These are phyloP conservation scores for Denticeps clupeoides DNA, from an alignment of 2,797 vertebrate genomes.

Conservation along the genomic window DNA sequence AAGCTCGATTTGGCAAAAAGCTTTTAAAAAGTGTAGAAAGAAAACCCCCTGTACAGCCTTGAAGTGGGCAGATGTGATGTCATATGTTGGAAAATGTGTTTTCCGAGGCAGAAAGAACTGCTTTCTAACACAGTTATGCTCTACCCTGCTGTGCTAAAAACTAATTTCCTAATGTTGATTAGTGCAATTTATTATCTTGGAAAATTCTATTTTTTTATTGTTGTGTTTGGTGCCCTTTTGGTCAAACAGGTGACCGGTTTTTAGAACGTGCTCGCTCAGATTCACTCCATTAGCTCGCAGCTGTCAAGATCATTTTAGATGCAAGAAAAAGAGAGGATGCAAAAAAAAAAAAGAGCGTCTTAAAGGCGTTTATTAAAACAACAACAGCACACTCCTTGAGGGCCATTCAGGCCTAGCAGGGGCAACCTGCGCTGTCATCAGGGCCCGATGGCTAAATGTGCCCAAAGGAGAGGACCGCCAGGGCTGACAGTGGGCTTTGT, in stretches of 20 bases:
- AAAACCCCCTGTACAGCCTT: neutral
- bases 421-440: slow-evolving; percentile 28
- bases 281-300: slow-evolving; percentile 28
- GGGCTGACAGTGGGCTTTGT: slow-evolving; percentile 77
- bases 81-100: neutral
- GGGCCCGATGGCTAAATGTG: slow-evolving; percentile 35
- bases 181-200: too few relatives aligned
- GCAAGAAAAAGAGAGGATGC: slow-evolving; percentile 4
- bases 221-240: neutral
- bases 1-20: neutral
- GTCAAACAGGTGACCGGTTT: neutral
- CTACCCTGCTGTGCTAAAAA: slow-evolving; percentile 22
- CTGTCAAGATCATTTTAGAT: slow-evolving; percentile 20
- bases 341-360: neutral
- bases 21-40: neutral
- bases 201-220: too few relatives aligned
- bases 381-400: slow-evolving; percentile 30
- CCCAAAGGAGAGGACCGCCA: slow-evolving; percentile 52
- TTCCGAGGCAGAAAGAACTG: neutral
- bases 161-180: too few relatives aligned
- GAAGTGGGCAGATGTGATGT: slow-evolving; percentile 8
- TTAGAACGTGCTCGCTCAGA: slow-evolving; percentile 30
- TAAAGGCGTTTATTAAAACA: slow-evolving; percentile 18
- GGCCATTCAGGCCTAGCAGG: slow-evolving; percentile 24
- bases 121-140: too few relatives aligned